Evolutionary conservation across 2,888 invertebrate species (phyloP), one percentile per base, ranked within the genome.

Genomic region (Xylota segnis): DNA sequence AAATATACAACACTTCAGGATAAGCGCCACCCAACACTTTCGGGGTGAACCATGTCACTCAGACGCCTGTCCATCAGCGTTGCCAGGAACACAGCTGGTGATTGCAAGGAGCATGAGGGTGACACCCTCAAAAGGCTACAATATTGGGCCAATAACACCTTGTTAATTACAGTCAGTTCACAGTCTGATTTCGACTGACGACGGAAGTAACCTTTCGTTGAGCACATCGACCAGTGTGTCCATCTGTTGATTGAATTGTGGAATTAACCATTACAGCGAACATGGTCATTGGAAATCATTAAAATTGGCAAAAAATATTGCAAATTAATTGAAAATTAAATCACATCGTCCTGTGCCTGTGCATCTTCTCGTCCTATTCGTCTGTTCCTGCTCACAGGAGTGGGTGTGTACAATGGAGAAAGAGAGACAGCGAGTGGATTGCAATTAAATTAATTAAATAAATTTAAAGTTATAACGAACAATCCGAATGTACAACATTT

Each of bases 241-340:
- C 79, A 84, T 75, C 83, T 84, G 83, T 79, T 75, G 74, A 84
- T 79, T 84, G 68, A 75, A 75, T 79, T 79, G 54, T 29, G 65
- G 43, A 79, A 84, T 65, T 70, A 65, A 70, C 63, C 74, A 79
- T 79, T 61, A 72, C 29, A 50, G 6, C 59, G 37, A 59, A 66
- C 68, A 70, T 63, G 74, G 70, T 58, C 58, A 59, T 58, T 70
- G 70, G n/a, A 74, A 58, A 63, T 68, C 61, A 56, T 32, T 78
- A 47, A 70, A 72, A 34, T 12, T 56, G 52, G 27, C 40, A 54
- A 65, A 71, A 23, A 83, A 63, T 74, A 72, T 72, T 59, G 50
- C 52, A 40, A 34, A 68, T 68, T 72, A 59, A 83, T 72, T 72
- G 72, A 23, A 83, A 78, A 74, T 83, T 68, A 68, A 78, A 78